Conservation (phyloP, 1,140 invertebrate species). For the Solenopsis invicta region DNA sequence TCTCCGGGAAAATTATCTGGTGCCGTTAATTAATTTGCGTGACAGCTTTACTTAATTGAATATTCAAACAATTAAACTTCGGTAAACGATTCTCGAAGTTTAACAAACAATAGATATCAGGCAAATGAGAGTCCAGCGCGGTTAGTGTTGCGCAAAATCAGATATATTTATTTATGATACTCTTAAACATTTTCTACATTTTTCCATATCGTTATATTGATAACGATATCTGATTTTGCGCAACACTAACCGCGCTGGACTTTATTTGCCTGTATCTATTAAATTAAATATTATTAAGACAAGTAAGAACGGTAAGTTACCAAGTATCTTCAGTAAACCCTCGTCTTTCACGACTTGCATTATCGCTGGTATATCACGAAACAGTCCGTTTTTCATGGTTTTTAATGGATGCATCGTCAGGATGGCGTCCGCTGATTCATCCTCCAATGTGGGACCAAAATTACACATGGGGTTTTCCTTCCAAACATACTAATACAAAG, state of each 20-base stretch:
- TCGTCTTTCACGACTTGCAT: conserved; percentile 79
- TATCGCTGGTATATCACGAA: conserved; percentile 82
- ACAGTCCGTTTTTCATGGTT: conserved; percentile 69
- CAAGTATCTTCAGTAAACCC: conserved; percentile 73
- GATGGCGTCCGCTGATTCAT: conserved; percentile 78
- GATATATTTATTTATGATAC: no score
- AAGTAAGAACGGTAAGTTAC: conserved; percentile 69
- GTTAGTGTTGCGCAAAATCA: no score
- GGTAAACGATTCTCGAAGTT: no score
- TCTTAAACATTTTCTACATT: no score
- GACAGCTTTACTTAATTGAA: conserved; percentile 39
- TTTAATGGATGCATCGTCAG: conserved; percentile 78
- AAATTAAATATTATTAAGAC: conserved; percentile 12
- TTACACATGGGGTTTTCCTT: conserved; percentile 1
- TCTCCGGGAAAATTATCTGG: conserved; percentile 1
- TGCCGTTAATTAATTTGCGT: conserved; percentile 43
- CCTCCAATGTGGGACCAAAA: conserved; percentile 81
- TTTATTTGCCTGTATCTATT: no score
- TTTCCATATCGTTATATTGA: no score
- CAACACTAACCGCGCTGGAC: no score
- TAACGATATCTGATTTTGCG: no score
- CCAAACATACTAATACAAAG: neutral
- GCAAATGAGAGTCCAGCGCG: no score
- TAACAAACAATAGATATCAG: no score
- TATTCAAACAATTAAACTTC: no score